Conservation (phyloP, 2,797 vertebrate species). For the Steatocranus sp. region DNA sequence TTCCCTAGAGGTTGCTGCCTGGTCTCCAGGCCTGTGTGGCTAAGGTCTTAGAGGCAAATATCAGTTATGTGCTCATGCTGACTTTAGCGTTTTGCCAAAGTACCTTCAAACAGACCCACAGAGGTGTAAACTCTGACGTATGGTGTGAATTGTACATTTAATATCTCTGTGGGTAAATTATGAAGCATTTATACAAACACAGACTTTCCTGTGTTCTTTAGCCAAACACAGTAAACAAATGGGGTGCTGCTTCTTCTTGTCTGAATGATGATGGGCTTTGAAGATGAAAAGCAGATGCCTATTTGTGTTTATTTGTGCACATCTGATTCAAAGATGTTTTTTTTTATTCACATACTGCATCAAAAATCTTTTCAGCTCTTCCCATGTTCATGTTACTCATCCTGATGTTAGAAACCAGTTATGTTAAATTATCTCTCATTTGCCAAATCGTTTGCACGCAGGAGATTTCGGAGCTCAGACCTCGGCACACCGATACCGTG, state of each 20-base stretch:
- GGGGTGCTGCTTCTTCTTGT: not conserved
- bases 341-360: not conserved
- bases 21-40: not conserved
- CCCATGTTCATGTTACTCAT: not conserved
- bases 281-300: conserved; percentile 40
- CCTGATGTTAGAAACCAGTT: not conserved
- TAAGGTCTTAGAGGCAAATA: not conserved
- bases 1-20: not conserved
- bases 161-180: not conserved
- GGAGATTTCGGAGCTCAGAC: not conserved
- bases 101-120: not conserved
- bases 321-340: not conserved
- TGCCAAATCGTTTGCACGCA: not conserved
- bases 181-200: not conserved
- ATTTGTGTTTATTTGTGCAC: not conserved
- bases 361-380: not conserved
- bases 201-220: not conserved
- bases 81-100: not conserved
- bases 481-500: not conserved
- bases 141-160: not conserved
- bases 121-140: not conserved
- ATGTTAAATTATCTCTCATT: not conserved
- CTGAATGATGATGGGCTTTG: not conserved
- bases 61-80: not conserved
- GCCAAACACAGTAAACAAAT: not conserved